Evolutionary conservation across 2,113 vertebrate species (phyloP).

Genomic region (Elephas maximus): DNA sequence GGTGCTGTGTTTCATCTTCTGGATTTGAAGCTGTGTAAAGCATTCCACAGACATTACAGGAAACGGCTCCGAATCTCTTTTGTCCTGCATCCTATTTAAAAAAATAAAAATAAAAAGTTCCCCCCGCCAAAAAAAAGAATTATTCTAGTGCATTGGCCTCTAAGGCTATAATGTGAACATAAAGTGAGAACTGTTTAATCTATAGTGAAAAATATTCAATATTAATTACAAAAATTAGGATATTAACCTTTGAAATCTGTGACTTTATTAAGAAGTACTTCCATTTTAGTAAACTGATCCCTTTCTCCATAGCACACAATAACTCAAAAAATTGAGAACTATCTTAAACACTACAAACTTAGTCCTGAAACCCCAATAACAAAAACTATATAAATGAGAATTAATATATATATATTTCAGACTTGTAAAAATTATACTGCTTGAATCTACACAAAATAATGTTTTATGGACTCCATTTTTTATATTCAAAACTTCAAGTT

Average conservation of each 20-base stretch:
- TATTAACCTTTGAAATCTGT: background rate
- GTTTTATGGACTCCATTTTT: background rate
- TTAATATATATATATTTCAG: background rate
- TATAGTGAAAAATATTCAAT: slow-evolving; percentile 31
- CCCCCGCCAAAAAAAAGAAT: background rate
- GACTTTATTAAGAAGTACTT: slow-evolving; percentile 8
- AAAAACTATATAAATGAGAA: slow-evolving; percentile 43
- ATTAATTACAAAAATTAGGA: slow-evolving; percentile 53
- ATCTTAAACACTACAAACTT: slow-evolving; percentile 44
- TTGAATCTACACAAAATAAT: background rate
- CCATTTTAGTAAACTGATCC: slow-evolving; percentile 48
- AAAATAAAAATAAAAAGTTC: slow-evolving; percentile 57
- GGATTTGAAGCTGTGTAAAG: slow-evolving; percentile 97
- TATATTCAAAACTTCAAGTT: background rate
- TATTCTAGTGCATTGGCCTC: slow-evolving; percentile 36
- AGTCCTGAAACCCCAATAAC: slow-evolving; percentile 18
- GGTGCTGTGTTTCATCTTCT: slow-evolving; percentile 98
- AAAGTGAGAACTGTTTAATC: background rate
- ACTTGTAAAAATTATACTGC: background rate
- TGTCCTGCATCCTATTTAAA: slow-evolving; percentile 94
- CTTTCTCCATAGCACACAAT: background rate
- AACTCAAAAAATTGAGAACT: slow-evolving; percentile 22
- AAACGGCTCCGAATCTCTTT: slow-evolving; percentile 97
- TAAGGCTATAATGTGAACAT: slow-evolving; percentile 30
- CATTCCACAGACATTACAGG: slow-evolving; percentile 98